Percentiles rank a stretch among this genome's conserved stretches.
phyloP scores from a whole-genome alignment of 2,888 invertebrate genomes.

The Synanthedon tipuliformis region DNA sequence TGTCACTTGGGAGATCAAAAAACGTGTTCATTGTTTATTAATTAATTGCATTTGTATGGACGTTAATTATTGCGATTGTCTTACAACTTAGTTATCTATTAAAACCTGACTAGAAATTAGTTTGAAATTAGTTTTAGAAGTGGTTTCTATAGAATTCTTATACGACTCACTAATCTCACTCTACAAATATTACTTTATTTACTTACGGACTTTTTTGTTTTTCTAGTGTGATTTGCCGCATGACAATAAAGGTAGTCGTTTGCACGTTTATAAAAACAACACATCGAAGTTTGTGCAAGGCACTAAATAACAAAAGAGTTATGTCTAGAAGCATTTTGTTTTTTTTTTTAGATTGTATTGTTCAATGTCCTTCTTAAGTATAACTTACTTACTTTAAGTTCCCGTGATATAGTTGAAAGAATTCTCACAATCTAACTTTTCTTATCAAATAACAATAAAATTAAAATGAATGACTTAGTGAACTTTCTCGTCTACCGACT shows the following conservation, averaged over 20 bases:
- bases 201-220: slow-evolving; percentile 28
- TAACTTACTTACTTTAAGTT: background rate
- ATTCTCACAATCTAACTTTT: background rate
- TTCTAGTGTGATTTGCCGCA: slow-evolving; percentile 4
- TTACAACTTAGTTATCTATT: slow-evolving; percentile 15
- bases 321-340: slow-evolving; percentile 13
- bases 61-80: slow-evolving; percentile 35
- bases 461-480: background rate
- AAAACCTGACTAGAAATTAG: slow-evolving; percentile 14
- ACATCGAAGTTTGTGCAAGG: slow-evolving; percentile 20
- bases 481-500: slow-evolving; percentile 2
- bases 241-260: slow-evolving; percentile 44
- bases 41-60: slow-evolving; percentile 38
- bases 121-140: slow-evolving; percentile 37
- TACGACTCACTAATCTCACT: slow-evolving; percentile 42
- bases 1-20: slow-evolving; percentile 40
- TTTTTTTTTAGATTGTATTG: background rate
- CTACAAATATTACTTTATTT: slow-evolving; percentile 33
- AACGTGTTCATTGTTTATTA: slow-evolving; percentile 42
- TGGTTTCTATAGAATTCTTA: slow-evolving; percentile 23
- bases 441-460: background rate
- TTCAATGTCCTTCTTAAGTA: background rate
- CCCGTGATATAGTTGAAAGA: background rate
- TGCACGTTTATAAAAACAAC: slow-evolving; percentile 46
- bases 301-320: slow-evolving; percentile 15